Evolutionary conservation across 1,140 invertebrate genomes (phyloP).

Genomic region (Manduca sexta): DNA sequence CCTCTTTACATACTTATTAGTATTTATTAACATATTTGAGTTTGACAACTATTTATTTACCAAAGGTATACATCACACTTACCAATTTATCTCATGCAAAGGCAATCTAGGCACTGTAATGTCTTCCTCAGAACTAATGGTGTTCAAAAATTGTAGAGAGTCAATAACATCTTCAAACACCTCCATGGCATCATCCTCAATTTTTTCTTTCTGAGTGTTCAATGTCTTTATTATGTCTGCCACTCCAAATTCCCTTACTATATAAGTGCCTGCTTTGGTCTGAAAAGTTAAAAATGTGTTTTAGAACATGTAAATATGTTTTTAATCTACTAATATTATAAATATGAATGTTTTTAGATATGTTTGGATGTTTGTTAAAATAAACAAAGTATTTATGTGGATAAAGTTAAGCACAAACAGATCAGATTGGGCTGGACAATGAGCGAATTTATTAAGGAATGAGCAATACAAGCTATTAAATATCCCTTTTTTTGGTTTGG

Average conservation of each 20-base stretch:
- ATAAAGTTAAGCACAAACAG: too few species aligned
- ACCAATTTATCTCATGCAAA: slow-evolving; percentile 36
- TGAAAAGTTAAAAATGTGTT: slow-evolving; percentile 21
- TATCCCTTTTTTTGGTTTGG: too few species aligned
- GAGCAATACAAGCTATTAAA: too few species aligned
- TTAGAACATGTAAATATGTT: too few species aligned
- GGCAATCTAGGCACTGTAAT: slow-evolving; percentile 38
- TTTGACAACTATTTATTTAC: neutral
- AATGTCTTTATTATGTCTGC: slow-evolving; percentile 31
- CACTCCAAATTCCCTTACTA: slow-evolving; percentile 49
- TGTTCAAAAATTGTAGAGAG: slow-evolving; percentile 48
- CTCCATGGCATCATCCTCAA: slow-evolving; percentile 33
- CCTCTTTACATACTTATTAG: too few species aligned
- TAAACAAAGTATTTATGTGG: too few species aligned
- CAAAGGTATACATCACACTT: slow-evolving; percentile 1
- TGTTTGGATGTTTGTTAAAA: too few species aligned
- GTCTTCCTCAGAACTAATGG: slow-evolving; percentile 48
- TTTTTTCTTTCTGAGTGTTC: slow-evolving; percentile 35
- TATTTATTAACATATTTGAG: neutral
- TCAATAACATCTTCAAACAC: slow-evolving; percentile 47
- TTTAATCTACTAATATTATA: too few species aligned
- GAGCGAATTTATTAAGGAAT: too few species aligned
- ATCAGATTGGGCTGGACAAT: too few species aligned
- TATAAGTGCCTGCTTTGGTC: slow-evolving; percentile 56
- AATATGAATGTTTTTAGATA: too few species aligned